Base-by-base conservation (phyloP, 2,888 invertebrate species). In the Amphipoea oculea region DNA sequence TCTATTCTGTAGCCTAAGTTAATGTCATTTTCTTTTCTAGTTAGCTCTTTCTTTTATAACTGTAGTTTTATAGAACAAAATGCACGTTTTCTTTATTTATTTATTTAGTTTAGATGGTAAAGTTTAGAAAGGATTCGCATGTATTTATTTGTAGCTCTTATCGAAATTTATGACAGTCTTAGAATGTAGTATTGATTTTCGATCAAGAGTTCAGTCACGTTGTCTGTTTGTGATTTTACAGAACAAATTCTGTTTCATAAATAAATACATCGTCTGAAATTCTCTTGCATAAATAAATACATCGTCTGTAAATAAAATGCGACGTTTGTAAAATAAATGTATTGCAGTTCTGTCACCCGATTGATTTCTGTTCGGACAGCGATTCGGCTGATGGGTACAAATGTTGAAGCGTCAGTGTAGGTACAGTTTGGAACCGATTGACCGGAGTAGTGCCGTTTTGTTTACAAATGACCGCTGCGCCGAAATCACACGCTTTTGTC, bases 121-220 rank as follows among this genome's bases (percentile, higher is more conserved):
- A 57, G 20, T 62, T 82, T 67, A 69, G 17, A 63, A 45, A 66
- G 45, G 12, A 65, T 82, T 23, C 62, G 1, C 36, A 57, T 57
- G 29, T 23, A 23, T 81, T 73, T 70, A 57, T 81, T 75, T 78
- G 48, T 57, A 62, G 42, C 63, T 75, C 65, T 75, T 70, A 70
- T 69, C 57, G 57, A 14, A 76, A 75, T 82, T 81, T 84, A 84
- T 84, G 82, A 75, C 51, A 78, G 72, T 82, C 42, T 78, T 66
- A 68, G 74, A 84, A 40, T 75, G 68, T 72, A n/a, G 51, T 82
- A 84, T 84, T 67, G 84, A 79, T 84, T 84, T 82, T 75, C 72
- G 36, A 75, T 84, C 29, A 74, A 78, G 73, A 69, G 84, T 78
- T 74, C 78, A 81, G 51, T 81, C 73, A 71, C 81, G 54, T 60